A percentile compares a stretch with the other conserved stretches of the same genome.
Evolutionary conservation across 2,113 vertebrate species (phyloP).

Genomic region (Peromyscus maniculatus): DNA sequence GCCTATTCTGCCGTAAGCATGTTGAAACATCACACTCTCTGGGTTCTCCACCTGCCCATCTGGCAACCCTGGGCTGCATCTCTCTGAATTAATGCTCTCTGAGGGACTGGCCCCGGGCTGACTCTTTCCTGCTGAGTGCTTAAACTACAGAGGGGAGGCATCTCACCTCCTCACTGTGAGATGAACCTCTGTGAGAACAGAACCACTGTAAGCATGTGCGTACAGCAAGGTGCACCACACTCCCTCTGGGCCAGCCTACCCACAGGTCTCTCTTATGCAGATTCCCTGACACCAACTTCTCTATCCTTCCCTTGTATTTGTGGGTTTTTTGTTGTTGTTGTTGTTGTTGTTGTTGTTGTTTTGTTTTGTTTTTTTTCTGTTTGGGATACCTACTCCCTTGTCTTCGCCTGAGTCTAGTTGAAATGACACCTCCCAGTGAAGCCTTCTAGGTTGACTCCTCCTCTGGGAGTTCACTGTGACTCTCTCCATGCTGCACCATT

Average conservation of each 20-base stretch:
- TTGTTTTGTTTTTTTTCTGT: too few species aligned
- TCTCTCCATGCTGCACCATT: background rate
- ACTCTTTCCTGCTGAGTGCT: background rate
- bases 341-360: too few species aligned
- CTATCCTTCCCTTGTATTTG: background rate
- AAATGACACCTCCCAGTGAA: background rate
- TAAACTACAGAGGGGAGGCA: background rate
- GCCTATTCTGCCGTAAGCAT: background rate
- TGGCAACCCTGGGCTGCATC: background rate
- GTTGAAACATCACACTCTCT: fast-evolving
- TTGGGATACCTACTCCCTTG: background rate
- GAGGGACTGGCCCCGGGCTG: background rate
- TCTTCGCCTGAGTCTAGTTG: background rate
- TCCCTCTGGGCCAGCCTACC: background rate
- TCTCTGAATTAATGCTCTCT: background rate
- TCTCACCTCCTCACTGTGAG: background rate
- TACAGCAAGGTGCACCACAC: too few species aligned
- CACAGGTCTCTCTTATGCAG: background rate
- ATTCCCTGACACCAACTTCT: background rate
- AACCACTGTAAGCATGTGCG: background rate
- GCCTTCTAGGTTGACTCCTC: background rate
- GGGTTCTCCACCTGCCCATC: background rate
- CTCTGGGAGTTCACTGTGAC: background rate
- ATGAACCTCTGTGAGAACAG: background rate
- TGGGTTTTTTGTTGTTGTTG: too few species aligned